phyloP scores from a whole-genome alignment of 2,113 vertebrate species.

The Istiophorus platypterus region DNA sequence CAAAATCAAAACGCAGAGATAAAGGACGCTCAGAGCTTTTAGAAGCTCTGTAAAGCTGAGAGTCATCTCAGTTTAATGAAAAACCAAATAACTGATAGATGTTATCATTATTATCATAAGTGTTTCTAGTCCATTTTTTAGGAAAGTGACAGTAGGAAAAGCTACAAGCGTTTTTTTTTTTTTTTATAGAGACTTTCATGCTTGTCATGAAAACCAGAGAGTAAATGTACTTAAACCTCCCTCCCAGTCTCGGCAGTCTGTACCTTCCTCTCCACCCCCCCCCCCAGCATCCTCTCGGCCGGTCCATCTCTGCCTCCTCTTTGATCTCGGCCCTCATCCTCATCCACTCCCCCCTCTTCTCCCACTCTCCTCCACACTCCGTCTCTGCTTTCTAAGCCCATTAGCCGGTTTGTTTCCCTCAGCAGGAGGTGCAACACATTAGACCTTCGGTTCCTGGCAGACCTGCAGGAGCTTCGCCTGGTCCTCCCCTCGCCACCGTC shows the following conservation, averaged over 20 bases:
- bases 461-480: slow-evolving; percentile 2
- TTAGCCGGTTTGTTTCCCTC: slow-evolving; percentile 31
- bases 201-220: background rate
- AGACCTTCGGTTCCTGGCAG: slow-evolving; percentile 42
- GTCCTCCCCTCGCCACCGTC: background rate
- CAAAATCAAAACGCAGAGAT: no score
- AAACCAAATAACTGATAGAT: no score
- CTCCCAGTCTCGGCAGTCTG: background rate
- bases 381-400: slow-evolving; percentile 30
- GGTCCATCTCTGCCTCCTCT: background rate
- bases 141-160: no score
- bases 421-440: slow-evolving; percentile 45
- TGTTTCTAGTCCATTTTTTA: no score
- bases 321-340: slow-evolving; percentile 9
- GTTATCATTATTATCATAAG: no score
- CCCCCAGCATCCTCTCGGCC: no score
- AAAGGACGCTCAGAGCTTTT: no score
- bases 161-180: background rate
- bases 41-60: no score
- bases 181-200: background rate
- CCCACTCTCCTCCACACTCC: background rate
- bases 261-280: no score
- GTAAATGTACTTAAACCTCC: background rate
- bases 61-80: no score
- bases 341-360: background rate